Evolutionary conservation across 1,140 invertebrate genomes (phyloP).

Genomic region (Ruditapes philippinarum): DNA sequence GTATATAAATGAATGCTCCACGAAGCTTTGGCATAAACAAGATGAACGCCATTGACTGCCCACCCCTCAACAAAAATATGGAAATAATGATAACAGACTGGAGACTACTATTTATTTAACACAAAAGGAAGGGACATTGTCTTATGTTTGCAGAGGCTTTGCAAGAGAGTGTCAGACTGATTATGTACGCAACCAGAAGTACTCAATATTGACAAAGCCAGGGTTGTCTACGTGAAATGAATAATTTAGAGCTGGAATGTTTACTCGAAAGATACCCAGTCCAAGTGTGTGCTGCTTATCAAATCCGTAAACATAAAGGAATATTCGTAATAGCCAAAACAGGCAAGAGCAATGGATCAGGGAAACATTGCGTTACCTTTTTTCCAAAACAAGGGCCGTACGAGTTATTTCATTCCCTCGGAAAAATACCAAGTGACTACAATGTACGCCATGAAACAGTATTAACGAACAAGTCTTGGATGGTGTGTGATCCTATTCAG

Average conservation of each 20-base stretch:
- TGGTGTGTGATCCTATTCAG: too few relatives aligned
- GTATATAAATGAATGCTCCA: too few relatives aligned
- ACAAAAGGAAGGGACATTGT: neutral
- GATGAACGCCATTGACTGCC: too few relatives aligned
- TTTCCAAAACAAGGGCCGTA: neutral
- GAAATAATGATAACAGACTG: too few relatives aligned
- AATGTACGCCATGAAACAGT: neutral
- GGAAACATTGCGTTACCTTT: neutral
- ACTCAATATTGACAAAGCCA: neutral
- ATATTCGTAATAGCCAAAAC: neutral
- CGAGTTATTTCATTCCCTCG: slow-evolving; percentile 16
- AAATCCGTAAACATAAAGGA: neutral
- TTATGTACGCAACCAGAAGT: slow-evolving; percentile 17
- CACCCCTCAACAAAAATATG: too few relatives aligned
- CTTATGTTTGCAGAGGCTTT: slow-evolving; percentile 7
- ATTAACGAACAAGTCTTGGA: too few relatives aligned
- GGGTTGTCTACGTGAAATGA: neutral
- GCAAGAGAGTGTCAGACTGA: slow-evolving; percentile 3
- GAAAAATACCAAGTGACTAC: neutral
- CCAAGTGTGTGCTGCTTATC: neutral
- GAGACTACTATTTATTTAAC: neutral
- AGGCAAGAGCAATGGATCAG: neutral
- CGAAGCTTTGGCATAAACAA: too few relatives aligned
- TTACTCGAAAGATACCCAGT: neutral
- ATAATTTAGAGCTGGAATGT: neutral